Evolutionary conservation across 2,113 vertebrate species (phyloP), one percentile per base, ranked within the genome.

Genomic region (Perca flavescens): DNA sequence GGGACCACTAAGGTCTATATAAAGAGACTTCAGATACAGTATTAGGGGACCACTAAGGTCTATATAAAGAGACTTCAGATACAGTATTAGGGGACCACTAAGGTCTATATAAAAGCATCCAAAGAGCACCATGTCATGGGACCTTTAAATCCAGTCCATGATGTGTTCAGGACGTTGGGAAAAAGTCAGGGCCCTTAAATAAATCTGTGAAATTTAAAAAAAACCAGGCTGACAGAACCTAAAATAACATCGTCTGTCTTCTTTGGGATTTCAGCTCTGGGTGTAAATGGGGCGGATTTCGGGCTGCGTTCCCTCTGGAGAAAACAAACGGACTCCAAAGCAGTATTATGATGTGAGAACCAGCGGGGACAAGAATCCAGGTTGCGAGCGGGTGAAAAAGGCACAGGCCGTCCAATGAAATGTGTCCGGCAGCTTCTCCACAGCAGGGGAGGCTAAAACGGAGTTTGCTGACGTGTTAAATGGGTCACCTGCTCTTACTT

Each of bases 251-350:
- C 8, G 67, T 64, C 19, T 6, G 22, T 75, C 78, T 65, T 73
- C 75, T 69, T 2, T 67, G 83, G 70, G 81, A 40, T 56, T 73
- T 79, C 19, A 79, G 81, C 74, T 85, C 49, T 17, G 4, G 70
- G 70, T 80, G 75, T 77, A 90, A 82, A 86, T 88, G 81, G 89
- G 67, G 58, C 83, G 67, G 53, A 76, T 47, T 17, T 52, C 2
- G 17, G 62, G 25, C 47, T 0, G 14, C 1, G 50, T 0, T 80
- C 86, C 84, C 86, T 43, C 49, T 2, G 52, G 84, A 80, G 70
- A 16, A 14, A 28, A 40, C 46, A n/a, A 5, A 40, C 47, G 4
- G 1, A 53, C 34, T 72, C 76, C 43, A 76, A 5, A 79, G 63
- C 74, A 34, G 80, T 0, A 28, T 66, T n/a, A 58, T 34, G 34